Percentiles rank a stretch among this genome's conserved stretches.
These are phyloP conservation scores for Tenodera sinensis DNA, from an alignment of 2,888 invertebrate genomes.

Conservation along the genomic window DNA sequence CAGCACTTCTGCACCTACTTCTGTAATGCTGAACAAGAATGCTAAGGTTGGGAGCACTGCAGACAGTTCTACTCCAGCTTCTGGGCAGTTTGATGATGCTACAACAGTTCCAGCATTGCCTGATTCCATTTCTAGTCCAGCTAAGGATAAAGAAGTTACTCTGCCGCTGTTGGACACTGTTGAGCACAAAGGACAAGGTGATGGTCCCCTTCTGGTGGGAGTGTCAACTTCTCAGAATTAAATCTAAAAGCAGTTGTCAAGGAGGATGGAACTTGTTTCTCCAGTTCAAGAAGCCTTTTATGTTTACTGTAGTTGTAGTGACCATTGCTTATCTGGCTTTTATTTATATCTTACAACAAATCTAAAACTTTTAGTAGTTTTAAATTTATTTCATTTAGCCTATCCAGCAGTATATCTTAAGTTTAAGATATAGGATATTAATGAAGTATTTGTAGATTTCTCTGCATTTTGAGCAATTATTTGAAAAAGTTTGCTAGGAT, in stretches of 20 bases:
- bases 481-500: neutral
- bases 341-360: neutral
- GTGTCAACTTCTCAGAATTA: constrained; percentile 38
- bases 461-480: neutral
- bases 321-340: neutral
- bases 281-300: neutral
- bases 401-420: neutral
- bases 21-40: neutral
- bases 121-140: neutral
- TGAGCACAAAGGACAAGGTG: constrained; percentile 45
- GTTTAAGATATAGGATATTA: neutral
- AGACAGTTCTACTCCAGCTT: neutral
- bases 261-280: neutral
- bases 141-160: constrained; percentile 36
- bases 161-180: constrained; percentile 33
- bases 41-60: neutral
- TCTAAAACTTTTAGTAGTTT: neutral
- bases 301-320: neutral
- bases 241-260: constrained; percentile 15
- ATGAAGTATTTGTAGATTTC: neutral
- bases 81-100: constrained; percentile 42
- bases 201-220: constrained; percentile 39
- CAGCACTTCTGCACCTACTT: neutral
- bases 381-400: neutral
- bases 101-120: neutral